These are phyloP conservation scores for Serinus canaria DNA, from an alignment of 2,113 vertebrate species.

Conservation along the genomic window DNA sequence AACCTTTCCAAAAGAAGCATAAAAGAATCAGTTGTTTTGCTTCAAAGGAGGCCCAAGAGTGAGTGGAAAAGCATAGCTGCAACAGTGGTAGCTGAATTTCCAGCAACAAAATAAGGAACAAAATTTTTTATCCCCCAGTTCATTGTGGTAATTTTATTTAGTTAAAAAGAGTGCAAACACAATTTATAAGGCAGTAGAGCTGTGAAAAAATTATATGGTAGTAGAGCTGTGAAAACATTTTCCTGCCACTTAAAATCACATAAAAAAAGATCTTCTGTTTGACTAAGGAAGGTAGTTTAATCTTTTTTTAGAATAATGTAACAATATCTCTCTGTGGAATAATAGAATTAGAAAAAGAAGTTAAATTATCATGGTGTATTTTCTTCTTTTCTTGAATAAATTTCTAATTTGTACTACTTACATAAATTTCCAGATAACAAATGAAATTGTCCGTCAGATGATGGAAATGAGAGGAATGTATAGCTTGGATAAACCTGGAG, in stretches of 20 bases:
- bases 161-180: background rate
- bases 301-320: background rate
- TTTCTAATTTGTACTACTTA: background rate
- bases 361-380: background rate
- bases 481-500: constrained; percentile 80
- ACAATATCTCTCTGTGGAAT: background rate
- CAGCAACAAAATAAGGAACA: background rate
- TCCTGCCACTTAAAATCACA: background rate
- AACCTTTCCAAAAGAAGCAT: background rate
- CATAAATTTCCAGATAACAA: constrained; percentile 73
- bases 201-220: background rate
- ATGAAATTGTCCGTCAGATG: constrained; percentile 82
- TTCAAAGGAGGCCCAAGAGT: background rate
- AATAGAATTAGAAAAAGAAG: background rate
- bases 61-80: background rate
- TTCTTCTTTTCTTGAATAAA: background rate
- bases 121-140: background rate
- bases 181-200: background rate
- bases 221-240: background rate
- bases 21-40: background rate
- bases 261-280: background rate
- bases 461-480: constrained; percentile 84
- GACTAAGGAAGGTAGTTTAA: background rate
- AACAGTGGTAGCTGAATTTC: background rate
- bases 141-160: background rate